Evolutionary conservation across 2,888 invertebrate species (phyloP).

Genomic region (Rhingia campestris): DNA sequence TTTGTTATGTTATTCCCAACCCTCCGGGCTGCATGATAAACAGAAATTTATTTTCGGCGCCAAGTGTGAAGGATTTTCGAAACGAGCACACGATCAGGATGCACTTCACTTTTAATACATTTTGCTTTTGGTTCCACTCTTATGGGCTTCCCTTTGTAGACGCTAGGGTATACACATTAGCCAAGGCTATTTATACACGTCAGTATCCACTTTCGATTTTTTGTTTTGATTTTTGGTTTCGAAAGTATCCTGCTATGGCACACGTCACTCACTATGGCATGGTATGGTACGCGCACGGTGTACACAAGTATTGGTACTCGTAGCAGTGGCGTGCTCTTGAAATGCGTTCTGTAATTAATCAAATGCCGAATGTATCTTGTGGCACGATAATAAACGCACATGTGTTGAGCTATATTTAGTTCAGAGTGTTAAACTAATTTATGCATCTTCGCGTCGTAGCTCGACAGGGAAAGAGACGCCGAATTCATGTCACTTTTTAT

Average conservation of each 20-base stretch:
- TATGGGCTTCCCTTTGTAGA: background rate
- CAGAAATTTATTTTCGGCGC: conserved; percentile 36
- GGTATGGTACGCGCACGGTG: background rate
- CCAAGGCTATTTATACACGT: conserved; percentile 61
- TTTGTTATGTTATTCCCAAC: background rate
- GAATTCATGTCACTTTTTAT: conserved; percentile 57
- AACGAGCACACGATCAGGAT: conserved; percentile 51
- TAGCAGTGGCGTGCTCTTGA: conserved; percentile 63
- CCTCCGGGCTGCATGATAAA: conserved; percentile 27
- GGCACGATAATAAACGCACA: conserved; percentile 64
- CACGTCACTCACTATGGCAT: conserved; percentile 22
- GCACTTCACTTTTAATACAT: conserved; percentile 64
- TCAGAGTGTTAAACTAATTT: conserved; percentile 59
- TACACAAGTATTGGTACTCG: background rate
- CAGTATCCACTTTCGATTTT: conserved; percentile 40
- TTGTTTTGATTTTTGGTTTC: conserved; percentile 16
- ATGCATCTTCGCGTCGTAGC: conserved; percentile 14
- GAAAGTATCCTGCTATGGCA: background rate
- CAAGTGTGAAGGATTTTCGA: conserved; percentile 61
- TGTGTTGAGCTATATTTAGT: conserved; percentile 61
- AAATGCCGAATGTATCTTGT: conserved; percentile 51
- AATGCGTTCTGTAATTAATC: conserved; percentile 71
- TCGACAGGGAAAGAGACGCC: conserved; percentile 17
- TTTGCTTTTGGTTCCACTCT: background rate
- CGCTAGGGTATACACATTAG: conserved; percentile 10